These are phyloP conservation scores for Chromoteleia sp. DNA, from an alignment of 2,888 invertebrate genomes.

Conservation along the genomic window DNA sequence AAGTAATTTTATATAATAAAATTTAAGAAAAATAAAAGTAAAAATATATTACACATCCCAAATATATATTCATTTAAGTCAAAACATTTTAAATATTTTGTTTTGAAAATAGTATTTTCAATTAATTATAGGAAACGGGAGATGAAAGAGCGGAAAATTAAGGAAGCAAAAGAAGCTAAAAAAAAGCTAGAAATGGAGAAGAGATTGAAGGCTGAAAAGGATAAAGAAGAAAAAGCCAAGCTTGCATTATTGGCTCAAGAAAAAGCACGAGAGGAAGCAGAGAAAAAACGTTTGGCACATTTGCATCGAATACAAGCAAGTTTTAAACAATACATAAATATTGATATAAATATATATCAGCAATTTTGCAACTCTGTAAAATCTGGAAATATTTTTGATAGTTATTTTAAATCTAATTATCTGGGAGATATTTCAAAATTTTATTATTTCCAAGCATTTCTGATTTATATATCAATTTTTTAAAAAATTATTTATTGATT, in stretches of 20 bases:
- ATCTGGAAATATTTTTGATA: no score
- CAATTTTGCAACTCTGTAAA: no score
- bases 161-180: constrained; percentile 84
- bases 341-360: no score
- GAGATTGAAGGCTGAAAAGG: constrained; percentile 84
- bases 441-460: no score
- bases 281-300: constrained; percentile 82
- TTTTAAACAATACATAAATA: constrained; percentile 3
- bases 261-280: constrained; percentile 85
- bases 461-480: no score
- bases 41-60: not conserved
- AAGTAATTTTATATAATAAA: constrained; percentile 80
- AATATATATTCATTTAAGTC: no score
- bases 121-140: constrained; percentile 84
- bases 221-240: constrained; percentile 82
- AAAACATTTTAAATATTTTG: not conserved
- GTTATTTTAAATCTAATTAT: no score
- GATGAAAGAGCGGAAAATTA: constrained; percentile 87
- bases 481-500: no score
- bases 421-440: no score
- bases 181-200: constrained; percentile 85
- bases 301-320: constrained; percentile 79
- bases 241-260: constrained; percentile 81
- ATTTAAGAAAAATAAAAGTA: not conserved
- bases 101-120: not conserved